Conservation (phyloP, 2,113 vertebrate genomes). For the Brienomyrus brachyistius region DNA sequence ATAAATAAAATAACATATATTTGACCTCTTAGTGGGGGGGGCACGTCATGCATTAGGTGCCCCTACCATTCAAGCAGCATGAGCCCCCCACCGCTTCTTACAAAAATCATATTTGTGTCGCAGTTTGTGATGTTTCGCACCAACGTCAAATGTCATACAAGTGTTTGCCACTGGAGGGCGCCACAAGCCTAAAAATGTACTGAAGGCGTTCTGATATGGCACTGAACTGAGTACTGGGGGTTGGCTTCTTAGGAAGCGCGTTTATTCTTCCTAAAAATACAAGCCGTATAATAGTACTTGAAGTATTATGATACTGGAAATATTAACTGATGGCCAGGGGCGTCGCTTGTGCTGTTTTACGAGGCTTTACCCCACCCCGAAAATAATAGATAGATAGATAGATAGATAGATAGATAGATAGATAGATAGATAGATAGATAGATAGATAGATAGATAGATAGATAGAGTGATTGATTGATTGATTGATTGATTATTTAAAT, state of each 20-base stretch:
- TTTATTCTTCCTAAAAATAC: neutral
- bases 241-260: neutral
- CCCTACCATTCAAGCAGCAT: neutral
- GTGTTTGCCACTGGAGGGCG: conserved; percentile 77
- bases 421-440: too few relatives aligned
- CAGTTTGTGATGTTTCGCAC: neutral
- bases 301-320: neutral
- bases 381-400: too few relatives aligned
- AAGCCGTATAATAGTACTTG: neutral
- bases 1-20: neutral
- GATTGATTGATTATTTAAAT: too few relatives aligned
- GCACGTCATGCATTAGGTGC: neutral
- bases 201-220: neutral
- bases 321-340: neutral
- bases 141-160: conserved; percentile 30
- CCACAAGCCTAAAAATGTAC: conserved; percentile 69
- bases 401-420: too few relatives aligned
- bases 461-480: too few relatives aligned
- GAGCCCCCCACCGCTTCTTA: neutral
- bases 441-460: too few relatives aligned
- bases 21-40: neutral
- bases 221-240: neutral
- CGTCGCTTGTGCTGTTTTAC: neutral
- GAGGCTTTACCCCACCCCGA: neutral
- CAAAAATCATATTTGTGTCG: neutral